Evolutionary conservation across 2,113 vertebrate genomes (phyloP), one percentile per base, ranked within the genome.

Genomic region (Syrmaticus mikado): DNA sequence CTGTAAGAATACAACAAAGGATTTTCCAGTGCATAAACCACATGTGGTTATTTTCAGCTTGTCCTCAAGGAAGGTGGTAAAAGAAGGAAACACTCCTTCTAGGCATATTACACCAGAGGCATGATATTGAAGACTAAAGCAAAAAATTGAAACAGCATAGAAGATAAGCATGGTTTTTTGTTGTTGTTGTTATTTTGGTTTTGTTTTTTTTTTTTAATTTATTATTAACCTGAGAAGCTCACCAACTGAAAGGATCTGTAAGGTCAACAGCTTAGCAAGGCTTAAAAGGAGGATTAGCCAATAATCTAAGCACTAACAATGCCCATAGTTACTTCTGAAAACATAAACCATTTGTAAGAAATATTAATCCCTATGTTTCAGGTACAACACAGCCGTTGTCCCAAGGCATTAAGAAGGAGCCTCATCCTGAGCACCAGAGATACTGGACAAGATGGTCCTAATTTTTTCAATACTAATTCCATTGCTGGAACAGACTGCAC

Each of bases 341-440:
- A 18, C 0, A 0, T 53, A 27, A 43, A 36, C 22, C 4, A 53
- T 80, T 58, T 81, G n/a, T 43, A 16, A 90, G 46, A 6, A 8
- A 9, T 7, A 48, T 48, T 11, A 45, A 65, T 70, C 28, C 25
- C 68, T 57, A 27, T 8, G 16, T 38, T 82, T 66, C 0, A 3
- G 13, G 21, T 40, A 13, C 15, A 40, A 70, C n/a, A 21, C 11
- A 48, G 14, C 1, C 5, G 0, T 48, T 9, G 0, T 20, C 79
- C 45, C 14, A 58, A 36, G 30, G 14, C 25, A 5, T 21, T 73
- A 70, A 89, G 24, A 15, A 68, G 50, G 36, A 77, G 14, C 0
- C 7, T 2, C 13, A 6, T 43, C 6, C 27, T 27, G 18, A 80
- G 11, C 48, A 87, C 4, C 50, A 77, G 15, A 16, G 3, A 58